Conservation (phyloP, 2,113 vertebrate genomes). For the Amblyornis subalaris region DNA sequence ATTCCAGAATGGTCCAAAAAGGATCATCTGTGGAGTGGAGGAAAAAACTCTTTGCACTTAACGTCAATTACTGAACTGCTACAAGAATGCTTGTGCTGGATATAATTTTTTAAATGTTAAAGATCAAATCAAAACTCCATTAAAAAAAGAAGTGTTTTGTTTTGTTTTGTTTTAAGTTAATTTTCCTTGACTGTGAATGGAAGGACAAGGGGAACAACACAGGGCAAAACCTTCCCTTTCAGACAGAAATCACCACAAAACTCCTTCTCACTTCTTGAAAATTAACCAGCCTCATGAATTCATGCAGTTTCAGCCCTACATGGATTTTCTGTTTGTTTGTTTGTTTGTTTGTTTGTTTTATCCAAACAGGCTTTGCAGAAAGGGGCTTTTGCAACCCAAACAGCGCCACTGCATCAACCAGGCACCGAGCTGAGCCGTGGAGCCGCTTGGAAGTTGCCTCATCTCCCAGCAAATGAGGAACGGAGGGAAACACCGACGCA, state of each 20-base stretch:
- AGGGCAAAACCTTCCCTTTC: background rate
- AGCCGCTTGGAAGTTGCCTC: background rate
- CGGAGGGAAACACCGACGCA: background rate
- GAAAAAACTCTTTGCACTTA: background rate
- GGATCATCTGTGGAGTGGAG: rapidly evolving
- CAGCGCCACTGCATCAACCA: background rate
- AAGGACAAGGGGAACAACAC: background rate
- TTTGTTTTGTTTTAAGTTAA: background rate
- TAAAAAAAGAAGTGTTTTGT: background rate
- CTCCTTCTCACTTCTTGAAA: background rate
- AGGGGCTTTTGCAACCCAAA: background rate
- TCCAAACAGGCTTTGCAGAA: background rate
- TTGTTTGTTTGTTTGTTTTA: background rate
- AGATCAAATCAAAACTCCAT: background rate
- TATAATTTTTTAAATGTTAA: background rate
- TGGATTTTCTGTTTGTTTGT: background rate
- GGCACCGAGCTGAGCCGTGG: background rate
- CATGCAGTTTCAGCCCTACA: background rate
- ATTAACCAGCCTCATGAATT: background rate
- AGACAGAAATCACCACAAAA: background rate
- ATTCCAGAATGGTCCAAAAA: rapidly evolving
- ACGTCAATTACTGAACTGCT: background rate
- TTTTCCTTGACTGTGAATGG: background rate
- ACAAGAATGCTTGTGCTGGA: background rate
- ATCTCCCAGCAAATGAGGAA: background rate